Percentiles rank a stretch among this genome's conserved stretches.
phyloP scores from a whole-genome alignment of 2,797 vertebrate genomes.

The Sebastes diaconus region DNA sequence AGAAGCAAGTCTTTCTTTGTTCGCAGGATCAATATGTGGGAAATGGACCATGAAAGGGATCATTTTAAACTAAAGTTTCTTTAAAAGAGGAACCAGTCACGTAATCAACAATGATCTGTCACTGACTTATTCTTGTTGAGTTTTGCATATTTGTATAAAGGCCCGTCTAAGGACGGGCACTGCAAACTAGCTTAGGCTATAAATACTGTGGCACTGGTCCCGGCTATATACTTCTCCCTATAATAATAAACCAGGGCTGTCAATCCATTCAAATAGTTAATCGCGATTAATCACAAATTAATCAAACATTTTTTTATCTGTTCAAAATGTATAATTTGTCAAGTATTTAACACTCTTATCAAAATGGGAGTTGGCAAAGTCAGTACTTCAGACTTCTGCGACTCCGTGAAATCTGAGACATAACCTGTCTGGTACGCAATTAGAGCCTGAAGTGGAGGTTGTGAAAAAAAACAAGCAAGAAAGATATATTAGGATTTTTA shows the following conservation, averaged over 20 bases:
- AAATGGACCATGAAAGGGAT: no score
- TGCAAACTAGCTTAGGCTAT: not conserved
- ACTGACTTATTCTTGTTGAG: not conserved
- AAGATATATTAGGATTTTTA: not conserved
- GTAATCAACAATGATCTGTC: not conserved
- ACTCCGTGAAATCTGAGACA: slow-evolving; percentile 32
- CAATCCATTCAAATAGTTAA: no score
- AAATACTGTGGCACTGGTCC: not conserved
- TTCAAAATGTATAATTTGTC: no score
- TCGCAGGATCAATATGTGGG: not conserved
- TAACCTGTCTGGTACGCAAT: slow-evolving; percentile 70
- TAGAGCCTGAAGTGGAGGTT: slow-evolving; percentile 70
- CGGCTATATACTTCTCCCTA: not conserved
- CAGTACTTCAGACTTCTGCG: slow-evolving; percentile 79
- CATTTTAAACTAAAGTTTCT: not conserved
- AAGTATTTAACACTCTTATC: no score
- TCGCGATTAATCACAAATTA: no score
- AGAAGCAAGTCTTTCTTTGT: not conserved
- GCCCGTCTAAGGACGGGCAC: not conserved
- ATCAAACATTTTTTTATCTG: no score
- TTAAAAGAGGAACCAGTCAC: not conserved
- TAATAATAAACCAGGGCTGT: not conserved
- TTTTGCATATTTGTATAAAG: not conserved
- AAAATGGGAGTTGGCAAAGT: not conserved
- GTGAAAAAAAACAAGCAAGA: not conserved